phyloP scores from a whole-genome alignment of 1,140 invertebrate species.

The Zelostemma sp. region DNA sequence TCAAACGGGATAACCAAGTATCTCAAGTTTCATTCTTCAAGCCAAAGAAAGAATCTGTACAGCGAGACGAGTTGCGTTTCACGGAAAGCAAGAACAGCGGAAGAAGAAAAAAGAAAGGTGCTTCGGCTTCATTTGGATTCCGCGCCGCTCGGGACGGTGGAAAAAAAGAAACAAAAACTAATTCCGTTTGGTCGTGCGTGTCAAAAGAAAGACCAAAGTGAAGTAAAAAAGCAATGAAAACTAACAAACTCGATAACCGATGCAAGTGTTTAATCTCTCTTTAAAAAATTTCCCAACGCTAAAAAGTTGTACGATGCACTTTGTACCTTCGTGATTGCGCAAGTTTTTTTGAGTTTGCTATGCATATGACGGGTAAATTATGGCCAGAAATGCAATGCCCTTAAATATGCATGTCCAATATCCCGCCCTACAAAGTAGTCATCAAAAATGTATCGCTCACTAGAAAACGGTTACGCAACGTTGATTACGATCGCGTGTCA shows the following conservation, averaged over 20 bases:
- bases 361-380: constrained; percentile 47
- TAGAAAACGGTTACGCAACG: constrained; percentile 18
- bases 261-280: background rate
- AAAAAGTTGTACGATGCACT: constrained; percentile 5
- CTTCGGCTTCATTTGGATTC: constrained; percentile 44
- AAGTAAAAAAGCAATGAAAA: constrained; percentile 10
- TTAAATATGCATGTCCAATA: constrained; percentile 49
- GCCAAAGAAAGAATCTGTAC: background rate
- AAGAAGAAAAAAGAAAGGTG: constrained; percentile 4
- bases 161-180: constrained; percentile 40
- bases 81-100: constrained; percentile 15
- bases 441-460: constrained; percentile 47
- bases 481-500: constrained; percentile 7
- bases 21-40: constrained; percentile 4
- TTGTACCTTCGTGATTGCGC: constrained; percentile 14
- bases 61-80: constrained; percentile 2
- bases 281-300: background rate
- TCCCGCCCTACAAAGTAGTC: constrained; percentile 36
- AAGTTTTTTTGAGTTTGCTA: constrained; percentile 36
- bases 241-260: constrained; percentile 1
- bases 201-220: constrained; percentile 34
- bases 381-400: constrained; percentile 39
- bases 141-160: constrained; percentile 28
- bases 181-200: constrained; percentile 42
- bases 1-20: too few relatives aligned